Evolutionary conservation across 2,797 vertebrate genomes (phyloP), one percentile per base, ranked within the genome.

Genomic region (Acipenser oxyrinchus): DNA sequence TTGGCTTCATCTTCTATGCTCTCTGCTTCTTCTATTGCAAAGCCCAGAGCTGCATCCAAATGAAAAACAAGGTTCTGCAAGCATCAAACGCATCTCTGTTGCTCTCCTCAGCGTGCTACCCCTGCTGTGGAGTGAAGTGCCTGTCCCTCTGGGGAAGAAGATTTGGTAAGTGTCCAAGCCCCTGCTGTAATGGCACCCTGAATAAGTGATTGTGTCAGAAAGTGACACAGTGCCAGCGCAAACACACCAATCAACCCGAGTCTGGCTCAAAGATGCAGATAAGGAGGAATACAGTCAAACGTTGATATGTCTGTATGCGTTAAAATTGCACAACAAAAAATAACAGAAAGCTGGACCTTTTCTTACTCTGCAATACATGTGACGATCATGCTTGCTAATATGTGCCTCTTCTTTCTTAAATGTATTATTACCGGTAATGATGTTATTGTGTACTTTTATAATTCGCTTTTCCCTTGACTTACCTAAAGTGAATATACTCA

Each of bases 71-170:
- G 55, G 55, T 58, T 58, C 12, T 58, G 63, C 49, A 18, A 62
- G 49, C n/a, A 15, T 52, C 59, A 48, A 62, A 70, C 49, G 82
- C 77, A 73, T 74, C 69, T 74, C 76, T 64, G 49, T 59, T 68
- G 71, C 72, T 71, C 77, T 76, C 77, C 68, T 50, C 69, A 18
- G 10, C 37, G 64, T 8, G 51, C 23, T 12, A n/a, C 10, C 52
- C 53, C 18, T 15, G 58, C n/a, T 59, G 48, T 8, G 13, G 64
- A 9, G 10, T 58, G 55, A 58, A 58, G 55, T 58, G 55, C 13
- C 67, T 62, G 62, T 49, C 67, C 62, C 62, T 58, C 51, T 15
- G 50, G 59, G 49, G 23, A 62, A 18, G 63, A 48, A 49, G 8
- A 51, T 66, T 63, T 66, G 68, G 71, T 64, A 53, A 50, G 48